These are phyloP conservation scores for Plestiodon gilberti DNA, from an alignment of 2,113 vertebrate genomes.

Conservation along the genomic window DNA sequence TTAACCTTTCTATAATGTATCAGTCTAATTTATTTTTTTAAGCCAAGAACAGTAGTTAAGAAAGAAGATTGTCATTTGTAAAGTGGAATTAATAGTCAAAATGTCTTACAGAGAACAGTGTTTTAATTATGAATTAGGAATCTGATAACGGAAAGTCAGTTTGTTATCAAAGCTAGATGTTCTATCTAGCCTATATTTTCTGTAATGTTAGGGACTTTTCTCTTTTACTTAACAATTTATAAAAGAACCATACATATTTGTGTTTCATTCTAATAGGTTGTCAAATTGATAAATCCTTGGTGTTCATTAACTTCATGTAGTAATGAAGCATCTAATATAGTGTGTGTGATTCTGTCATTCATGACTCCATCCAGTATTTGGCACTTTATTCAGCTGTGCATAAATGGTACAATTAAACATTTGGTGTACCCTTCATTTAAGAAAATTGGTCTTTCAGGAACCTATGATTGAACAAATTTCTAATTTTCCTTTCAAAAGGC, in stretches of 20 bases:
- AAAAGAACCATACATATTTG: neutral
- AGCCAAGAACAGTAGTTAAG: conserved; percentile 2
- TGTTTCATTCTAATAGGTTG: neutral
- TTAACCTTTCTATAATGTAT: neutral
- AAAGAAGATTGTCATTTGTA: neutral
- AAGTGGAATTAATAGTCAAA: neutral
- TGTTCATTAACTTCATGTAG: conserved; percentile 10
- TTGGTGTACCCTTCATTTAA: conserved; percentile 3
- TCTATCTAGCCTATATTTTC: neutral
- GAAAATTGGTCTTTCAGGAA: neutral
- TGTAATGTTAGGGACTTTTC: neutral
- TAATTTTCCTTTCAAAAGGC: conserved; percentile 21
- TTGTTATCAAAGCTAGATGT: neutral
- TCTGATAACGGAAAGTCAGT: neutral
- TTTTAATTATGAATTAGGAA: neutral
- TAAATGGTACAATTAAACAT: conserved; percentile 22
- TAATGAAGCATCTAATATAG: conserved; percentile 22
- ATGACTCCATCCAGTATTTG: neutral
- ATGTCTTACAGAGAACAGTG: neutral
- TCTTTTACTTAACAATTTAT: neutral
- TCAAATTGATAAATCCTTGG: conserved; percentile 16
- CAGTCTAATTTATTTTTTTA: neutral
- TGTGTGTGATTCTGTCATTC: conserved; percentile 4
- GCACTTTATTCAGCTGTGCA: conserved; percentile 1
- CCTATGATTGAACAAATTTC: conserved; percentile 28